Evolutionary conservation across 2,888 invertebrate genomes (phyloP), one percentile per base, ranked within the genome.

Genomic region (Brachylomia viminalis): DNA sequence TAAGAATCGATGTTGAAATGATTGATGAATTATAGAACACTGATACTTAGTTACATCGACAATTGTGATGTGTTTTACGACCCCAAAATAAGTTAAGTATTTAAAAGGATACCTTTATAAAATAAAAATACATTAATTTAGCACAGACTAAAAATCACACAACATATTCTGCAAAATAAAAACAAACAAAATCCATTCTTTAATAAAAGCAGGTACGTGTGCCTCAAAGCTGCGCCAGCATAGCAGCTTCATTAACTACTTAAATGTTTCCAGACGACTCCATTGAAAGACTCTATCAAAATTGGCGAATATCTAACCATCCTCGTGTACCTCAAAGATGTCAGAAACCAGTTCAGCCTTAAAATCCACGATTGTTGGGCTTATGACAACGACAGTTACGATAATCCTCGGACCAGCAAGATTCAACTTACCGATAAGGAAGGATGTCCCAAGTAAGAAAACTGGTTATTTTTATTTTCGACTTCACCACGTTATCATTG

Each of bases 321-420:
- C 67, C 94, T 98, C 42, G 97, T 98, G 0, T 98, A 98, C 92
- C 95, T 98, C 70, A 97, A 97, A 88, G 98, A 98, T 90, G 92
- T 95, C 0, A 97, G 97, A 70, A 97, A 96, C 54, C 97, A 97
- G 76, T 98, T 97, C 89, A 98, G 98, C 89, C 93, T 98, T 11
- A 97, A 97, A 88, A 97, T 98, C 52, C 97, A 97, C 76, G 98
- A 98, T 90, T 98, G 98, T 87, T 98, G 97, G 97, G 98, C 98
- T 0, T 98, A 97, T 76, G 98, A 98, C 85, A 96, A 95, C 78
- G 97, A 97, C 69, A 96, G 97, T 78, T 97, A 97, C 87, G 97
- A 97, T 74, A 95, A 95, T 62, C 93, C 96, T 1, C 94, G 95
- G 20, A 97, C 97, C 0, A 97, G 96, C 72, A 97, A 97, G 87